These are phyloP conservation scores for Atherinosoma microstoma DNA, from an alignment of 2,797 vertebrate genomes.

Conservation along the genomic window DNA sequence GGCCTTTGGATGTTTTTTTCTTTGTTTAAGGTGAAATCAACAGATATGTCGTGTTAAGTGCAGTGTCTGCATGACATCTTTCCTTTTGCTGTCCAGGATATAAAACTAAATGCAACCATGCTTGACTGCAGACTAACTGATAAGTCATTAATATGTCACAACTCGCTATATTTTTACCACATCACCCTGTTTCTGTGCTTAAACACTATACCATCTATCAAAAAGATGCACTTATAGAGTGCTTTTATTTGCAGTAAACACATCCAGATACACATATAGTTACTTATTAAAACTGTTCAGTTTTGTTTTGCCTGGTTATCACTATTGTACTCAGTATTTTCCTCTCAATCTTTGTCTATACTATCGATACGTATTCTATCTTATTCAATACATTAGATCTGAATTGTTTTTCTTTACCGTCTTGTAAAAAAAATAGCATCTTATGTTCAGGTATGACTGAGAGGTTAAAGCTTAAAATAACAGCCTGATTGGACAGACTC, in stretches of 20 bases:
- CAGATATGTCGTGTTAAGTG: conserved; percentile 1
- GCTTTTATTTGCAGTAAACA: conserved; percentile 6
- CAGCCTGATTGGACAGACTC: not conserved
- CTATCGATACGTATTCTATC: not conserved
- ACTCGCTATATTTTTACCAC: conserved; percentile 8
- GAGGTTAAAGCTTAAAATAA: not conserved
- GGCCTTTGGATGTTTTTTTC: conserved; percentile 2
- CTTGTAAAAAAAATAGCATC: conserved; percentile 2
- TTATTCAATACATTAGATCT: conserved; percentile 4
- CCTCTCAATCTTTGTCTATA: not conserved
- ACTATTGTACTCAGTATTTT: conserved; percentile 18
- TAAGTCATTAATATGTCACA: not conserved
- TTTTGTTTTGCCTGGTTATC: conserved; percentile 1
- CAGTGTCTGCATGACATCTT: not conserved
- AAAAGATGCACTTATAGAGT: conserved; percentile 14
- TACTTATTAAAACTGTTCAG: not conserved
- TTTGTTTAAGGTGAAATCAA: conserved; percentile 7
- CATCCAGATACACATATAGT: not conserved
- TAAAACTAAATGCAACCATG: conserved; percentile 12
- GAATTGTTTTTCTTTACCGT: not conserved
- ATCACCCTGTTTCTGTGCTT: not conserved
- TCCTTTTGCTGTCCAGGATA: not conserved
- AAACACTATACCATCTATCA: conserved; percentile 10
- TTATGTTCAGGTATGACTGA: conserved; percentile 4
- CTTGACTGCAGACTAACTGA: conserved; percentile 14